Evolutionary conservation across 2,113 vertebrate species (phyloP).

Genomic region (Eleginops maclovinus): DNA sequence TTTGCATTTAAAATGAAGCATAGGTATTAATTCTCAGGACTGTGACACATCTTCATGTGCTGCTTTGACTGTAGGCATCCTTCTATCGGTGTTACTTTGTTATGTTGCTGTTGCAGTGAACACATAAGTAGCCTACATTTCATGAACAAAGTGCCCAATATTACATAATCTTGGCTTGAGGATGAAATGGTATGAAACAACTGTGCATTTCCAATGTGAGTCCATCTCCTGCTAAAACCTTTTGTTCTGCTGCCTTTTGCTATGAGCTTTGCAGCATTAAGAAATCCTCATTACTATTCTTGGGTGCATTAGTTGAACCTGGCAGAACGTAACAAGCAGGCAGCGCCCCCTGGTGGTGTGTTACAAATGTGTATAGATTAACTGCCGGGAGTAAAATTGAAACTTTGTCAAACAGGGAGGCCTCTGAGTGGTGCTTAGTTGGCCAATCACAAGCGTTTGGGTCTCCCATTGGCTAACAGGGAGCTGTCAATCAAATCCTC

Average conservation of each 20-base stretch:
- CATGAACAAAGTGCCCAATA: slow-evolving; percentile 26
- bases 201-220: slow-evolving; percentile 6
- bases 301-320: not conserved
- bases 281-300: slow-evolving; percentile 22
- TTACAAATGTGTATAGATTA: not conserved
- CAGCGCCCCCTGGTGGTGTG: slow-evolving; percentile 58
- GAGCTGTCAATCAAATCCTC: slow-evolving; percentile 73
- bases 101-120: not conserved
- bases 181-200: slow-evolving; percentile 44
- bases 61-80: not conserved
- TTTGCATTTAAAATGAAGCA: slow-evolving; percentile 42
- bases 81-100: slow-evolving; percentile 1
- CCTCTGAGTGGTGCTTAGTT: slow-evolving; percentile 1
- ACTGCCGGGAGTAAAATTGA: not conserved
- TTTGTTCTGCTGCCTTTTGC: slow-evolving; percentile 46
- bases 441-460: slow-evolving; percentile 62
- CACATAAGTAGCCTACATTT: slow-evolving; percentile 9
- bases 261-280: slow-evolving; percentile 38
- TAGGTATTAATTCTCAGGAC: slow-evolving; percentile 18
- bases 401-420: slow-evolving; percentile 21
- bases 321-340: slow-evolving; percentile 1
- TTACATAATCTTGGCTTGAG: slow-evolving; percentile 46
- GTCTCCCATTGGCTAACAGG: slow-evolving; percentile 69
- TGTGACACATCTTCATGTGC: not conserved
- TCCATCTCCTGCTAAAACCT: slow-evolving; percentile 17